Percentiles rank a stretch among this genome's conserved stretches.
Conservation (phyloP, 2,888 invertebrate genomes). For the Megamerina dolium region DNA sequence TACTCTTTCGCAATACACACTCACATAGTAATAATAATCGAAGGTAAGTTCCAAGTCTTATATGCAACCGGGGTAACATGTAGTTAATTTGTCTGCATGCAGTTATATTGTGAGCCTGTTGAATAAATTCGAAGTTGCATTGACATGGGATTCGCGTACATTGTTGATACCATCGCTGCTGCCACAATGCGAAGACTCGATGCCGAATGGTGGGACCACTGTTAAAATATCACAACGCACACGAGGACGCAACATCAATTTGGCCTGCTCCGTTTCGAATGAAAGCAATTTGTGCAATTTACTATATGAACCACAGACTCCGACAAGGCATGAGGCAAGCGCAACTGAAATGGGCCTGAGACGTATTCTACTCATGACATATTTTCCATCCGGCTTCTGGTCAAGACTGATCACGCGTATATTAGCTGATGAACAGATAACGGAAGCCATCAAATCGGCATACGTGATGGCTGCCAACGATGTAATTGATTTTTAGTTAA, state of each 20-base stretch:
- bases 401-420: conserved; percentile 87
- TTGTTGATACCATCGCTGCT: conserved; percentile 87
- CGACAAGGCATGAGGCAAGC: conserved; percentile 15
- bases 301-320: conserved; percentile 30
- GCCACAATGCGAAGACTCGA: conserved; percentile 67
- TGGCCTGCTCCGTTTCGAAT: conserved; percentile 42
- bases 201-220: conserved; percentile 39
- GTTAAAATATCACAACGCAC: conserved; percentile 45
- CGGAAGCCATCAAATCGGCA: conserved; percentile 68
- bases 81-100: conserved; percentile 12
- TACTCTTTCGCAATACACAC: conserved; percentile 85
- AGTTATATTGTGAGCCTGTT: conserved; percentile 85
- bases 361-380: conserved; percentile 87
- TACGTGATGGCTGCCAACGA: conserved; percentile 62
- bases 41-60: conserved; percentile 26
- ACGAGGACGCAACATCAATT: conserved; percentile 35
- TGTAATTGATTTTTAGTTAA: background rate
- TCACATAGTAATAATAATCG: conserved; percentile 59
- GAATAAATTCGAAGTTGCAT: conserved; percentile 94
- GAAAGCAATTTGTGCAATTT: conserved; percentile 41
- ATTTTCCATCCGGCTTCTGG: conserved; percentile 98
- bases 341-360: conserved; percentile 32
- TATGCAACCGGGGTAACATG: too few relatives aligned
- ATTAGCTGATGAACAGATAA: conserved; percentile 79
- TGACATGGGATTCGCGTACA: conserved; percentile 91